Evolutionary conservation across 2,797 vertebrate genomes (phyloP), one percentile per base, ranked within the genome.

Genomic region (Hydrolagus colliei): DNA sequence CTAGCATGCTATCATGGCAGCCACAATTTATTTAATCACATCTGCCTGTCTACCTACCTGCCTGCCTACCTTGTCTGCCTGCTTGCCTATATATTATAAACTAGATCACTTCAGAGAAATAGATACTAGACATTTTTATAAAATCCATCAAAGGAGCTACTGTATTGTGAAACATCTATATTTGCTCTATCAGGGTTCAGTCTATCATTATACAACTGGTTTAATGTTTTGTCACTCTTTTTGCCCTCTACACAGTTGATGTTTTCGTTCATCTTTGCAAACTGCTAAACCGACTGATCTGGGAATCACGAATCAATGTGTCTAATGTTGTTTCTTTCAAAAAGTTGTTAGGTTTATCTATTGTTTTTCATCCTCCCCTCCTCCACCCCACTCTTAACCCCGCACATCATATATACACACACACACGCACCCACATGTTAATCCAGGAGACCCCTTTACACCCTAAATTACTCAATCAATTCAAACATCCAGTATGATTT

Each of bases 191-290:
- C 65, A 18, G 65, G 79, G 32, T 32, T 71, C 16, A 82, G 63
- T 11, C 78, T 82, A 63, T 16, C 63, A 82, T 68, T 67, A 84
- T 27, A 71, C 79, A 84, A 84, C 67, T 84, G 6, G 32, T 32
- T 65, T 68, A 32, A 35, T 35, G 79, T 63, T 20, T 5, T 10
- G 9, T n/a, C 6, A 71, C 14, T 12, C 68, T 68, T 71, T 84
- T 82, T 14, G 16, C 12, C 27, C 13, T 6, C 68, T 16, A 6
- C 79, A 12, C 27, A 41, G 65, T 16, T 68, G 68, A 84, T 18
- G 68, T 84, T 68, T 84, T 71, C 79, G 52, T 71, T 68, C 65
- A 84, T 84, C 79, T 84, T 84, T 84, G 79, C 65, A 35, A 0
- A n/a, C 11, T 84, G 32, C 18, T 71, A 41, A 71, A 18, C 32